Evolutionary conservation across 1,140 invertebrate species (phyloP).

Genomic region (Trachymyrmex septentrionalis): DNA sequence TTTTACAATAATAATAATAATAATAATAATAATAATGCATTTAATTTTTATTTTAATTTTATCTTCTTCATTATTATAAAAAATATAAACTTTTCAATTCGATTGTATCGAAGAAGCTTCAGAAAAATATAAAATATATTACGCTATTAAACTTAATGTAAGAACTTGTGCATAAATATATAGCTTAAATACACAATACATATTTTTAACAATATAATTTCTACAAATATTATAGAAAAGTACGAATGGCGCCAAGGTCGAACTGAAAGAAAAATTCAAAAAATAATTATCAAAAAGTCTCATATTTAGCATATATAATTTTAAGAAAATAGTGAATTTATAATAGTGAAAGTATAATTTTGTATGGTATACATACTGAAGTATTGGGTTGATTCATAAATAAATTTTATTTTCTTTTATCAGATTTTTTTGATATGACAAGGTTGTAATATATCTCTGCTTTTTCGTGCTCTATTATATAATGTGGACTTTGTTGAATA

Average conservation of each 20-base stretch:
- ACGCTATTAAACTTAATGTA: slow-evolving; percentile 29
- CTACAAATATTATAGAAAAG: slow-evolving; percentile 57
- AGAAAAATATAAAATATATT: not conserved
- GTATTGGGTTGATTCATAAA: not conserved
- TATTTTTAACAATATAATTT: slow-evolving; percentile 12
- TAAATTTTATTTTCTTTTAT: not conserved
- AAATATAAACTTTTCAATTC: slow-evolving; percentile 9
- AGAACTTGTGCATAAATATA: slow-evolving; percentile 54
- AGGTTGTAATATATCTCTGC: not conserved
- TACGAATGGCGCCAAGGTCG: slow-evolving; percentile 40
- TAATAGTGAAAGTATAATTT: not conserved
- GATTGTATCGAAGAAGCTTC: not conserved
- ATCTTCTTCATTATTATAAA: slow-evolving; percentile 22
- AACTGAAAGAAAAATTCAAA: slow-evolving; percentile 36
- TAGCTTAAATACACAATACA: slow-evolving; percentile 39
- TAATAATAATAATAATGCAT: no score
- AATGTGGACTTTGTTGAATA: not conserved
- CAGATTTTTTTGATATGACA: not conserved
- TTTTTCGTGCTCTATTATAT: not conserved
- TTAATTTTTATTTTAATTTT: slow-evolving; percentile 30
- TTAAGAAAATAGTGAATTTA: slow-evolving; percentile 9
- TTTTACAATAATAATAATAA: slow-evolving; percentile 5
- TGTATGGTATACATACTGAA: not conserved
- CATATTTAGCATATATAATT: not conserved
- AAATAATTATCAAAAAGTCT: not conserved